Base-by-base conservation (phyloP, 64 coral and sea anemone species). In the Anthopleura sola region DNA sequence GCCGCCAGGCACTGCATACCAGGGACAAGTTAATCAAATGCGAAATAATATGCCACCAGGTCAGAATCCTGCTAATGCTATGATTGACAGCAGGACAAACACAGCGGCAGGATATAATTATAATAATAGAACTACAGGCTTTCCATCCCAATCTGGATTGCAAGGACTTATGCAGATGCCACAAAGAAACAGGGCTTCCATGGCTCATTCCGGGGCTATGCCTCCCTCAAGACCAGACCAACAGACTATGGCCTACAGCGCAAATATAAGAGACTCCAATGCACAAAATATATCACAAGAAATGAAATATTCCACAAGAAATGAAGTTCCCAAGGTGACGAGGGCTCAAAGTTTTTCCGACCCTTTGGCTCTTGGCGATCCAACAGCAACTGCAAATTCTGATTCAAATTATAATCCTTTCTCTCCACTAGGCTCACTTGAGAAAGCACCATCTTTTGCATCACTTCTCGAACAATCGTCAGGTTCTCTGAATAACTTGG, bases 381-480 rank as follows among this genome's bases (percentile, higher is more conserved):
- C 82, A 31, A 60, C 55, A 2, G 57, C 82, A 34, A 56, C 49
- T 53, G 10, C 29, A 56, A 88, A 86, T 23, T 80, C 75, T 39
- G 91, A 89, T 84, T 75, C 90, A 47, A 90, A 90, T 14, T 97
- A 88, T 90, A 83, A 55, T 48, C 86, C 87, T 37, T 90, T 90
- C 80, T 83, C 94, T 49, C 88, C 94, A 57, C 82, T 92, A 36
- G 80, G 76, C 85, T 55, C 94, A 54, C 81, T 97, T 60, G 94
- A 97, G 64, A 97, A 97, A 78, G 94, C 94, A 78, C 94, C 94
- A 49, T 97, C 94, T 44, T 92, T 97, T 83, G 88, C 94, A 34
- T 97, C 94, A 54, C 90, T 97, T 23, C 81, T 97, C 44, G 94
- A 97, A 26, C 94, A 97, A 83, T 88, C 94, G 10, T 88, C 90